phyloP scores from a whole-genome alignment of 1,140 invertebrate genomes.

The Aphis gossypii region DNA sequence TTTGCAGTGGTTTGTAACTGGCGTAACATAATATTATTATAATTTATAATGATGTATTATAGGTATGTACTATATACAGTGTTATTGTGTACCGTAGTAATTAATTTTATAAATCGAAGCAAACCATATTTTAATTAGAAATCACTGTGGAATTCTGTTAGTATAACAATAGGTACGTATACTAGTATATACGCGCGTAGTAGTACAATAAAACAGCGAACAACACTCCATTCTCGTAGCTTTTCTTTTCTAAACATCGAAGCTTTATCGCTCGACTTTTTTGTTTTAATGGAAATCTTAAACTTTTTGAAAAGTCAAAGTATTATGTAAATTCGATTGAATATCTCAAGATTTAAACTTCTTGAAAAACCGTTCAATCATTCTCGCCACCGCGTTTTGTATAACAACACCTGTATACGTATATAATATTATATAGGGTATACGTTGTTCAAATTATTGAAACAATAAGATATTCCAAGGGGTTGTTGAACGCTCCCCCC shows the following conservation, averaged over 20 bases:
- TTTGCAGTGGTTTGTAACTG: background rate
- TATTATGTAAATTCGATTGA: conserved; percentile 41
- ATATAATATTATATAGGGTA: background rate
- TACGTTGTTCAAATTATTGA: background rate
- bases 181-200: background rate
- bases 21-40: background rate
- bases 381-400: background rate
- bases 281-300: conserved; percentile 32
- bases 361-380: conserved; percentile 34
- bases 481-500: background rate
- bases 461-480: background rate
- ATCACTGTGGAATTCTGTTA: background rate
- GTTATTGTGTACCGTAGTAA: background rate
- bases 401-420: background rate
- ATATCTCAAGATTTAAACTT: conserved; percentile 41
- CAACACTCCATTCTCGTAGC: background rate
- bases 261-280: background rate
- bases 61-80: background rate
- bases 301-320: conserved; percentile 15
- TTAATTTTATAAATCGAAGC: background rate
- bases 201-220: background rate
- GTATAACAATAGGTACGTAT: background rate
- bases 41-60: background rate
- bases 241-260: background rate
- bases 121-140: conserved; percentile 36